These are phyloP conservation scores for Trematomus bernacchii DNA, from an alignment of 2,797 vertebrate genomes.

Conservation along the genomic window DNA sequence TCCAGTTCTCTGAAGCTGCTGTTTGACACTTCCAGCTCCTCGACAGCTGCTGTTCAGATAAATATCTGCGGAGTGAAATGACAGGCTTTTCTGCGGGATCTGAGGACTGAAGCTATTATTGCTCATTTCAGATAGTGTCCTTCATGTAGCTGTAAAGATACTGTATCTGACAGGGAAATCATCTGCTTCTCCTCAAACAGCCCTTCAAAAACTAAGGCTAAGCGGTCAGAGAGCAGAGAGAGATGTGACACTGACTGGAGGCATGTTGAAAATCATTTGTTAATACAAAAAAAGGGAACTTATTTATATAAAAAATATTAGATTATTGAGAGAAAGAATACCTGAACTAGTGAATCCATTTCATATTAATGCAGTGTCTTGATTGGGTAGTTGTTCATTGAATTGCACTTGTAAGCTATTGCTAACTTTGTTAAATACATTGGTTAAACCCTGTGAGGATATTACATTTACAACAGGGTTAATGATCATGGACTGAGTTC, in stretches of 20 bases:
- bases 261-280: neutral
- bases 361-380: neutral
- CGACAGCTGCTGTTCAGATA: conserved; percentile 35
- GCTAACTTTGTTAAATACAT: conserved; percentile 5
- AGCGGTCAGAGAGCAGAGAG: neutral
- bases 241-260: neutral
- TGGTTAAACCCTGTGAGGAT: conserved; percentile 4
- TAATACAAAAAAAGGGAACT: neutral
- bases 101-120: conserved; percentile 5
- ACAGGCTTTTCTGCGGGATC: conserved; percentile 1
- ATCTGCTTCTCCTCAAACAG: conserved; percentile 8
- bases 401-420: neutral
- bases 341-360: neutral
- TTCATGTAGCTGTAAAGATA: conserved; percentile 14
- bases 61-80: conserved; percentile 30
- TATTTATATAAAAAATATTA: neutral
- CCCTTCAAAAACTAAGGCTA: conserved; percentile 1
- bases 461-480: conserved; percentile 1
- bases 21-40: conserved; percentile 14
- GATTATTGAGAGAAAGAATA: neutral
- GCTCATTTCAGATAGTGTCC: conserved; percentile 29
- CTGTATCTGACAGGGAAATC: conserved; percentile 6
- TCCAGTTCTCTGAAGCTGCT: conserved; percentile 6
- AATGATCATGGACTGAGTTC: neutral
- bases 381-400: conserved; percentile 9